Evolutionary conservation across 2,888 invertebrate species (phyloP).

Genomic region (Hyles lineata): DNA sequence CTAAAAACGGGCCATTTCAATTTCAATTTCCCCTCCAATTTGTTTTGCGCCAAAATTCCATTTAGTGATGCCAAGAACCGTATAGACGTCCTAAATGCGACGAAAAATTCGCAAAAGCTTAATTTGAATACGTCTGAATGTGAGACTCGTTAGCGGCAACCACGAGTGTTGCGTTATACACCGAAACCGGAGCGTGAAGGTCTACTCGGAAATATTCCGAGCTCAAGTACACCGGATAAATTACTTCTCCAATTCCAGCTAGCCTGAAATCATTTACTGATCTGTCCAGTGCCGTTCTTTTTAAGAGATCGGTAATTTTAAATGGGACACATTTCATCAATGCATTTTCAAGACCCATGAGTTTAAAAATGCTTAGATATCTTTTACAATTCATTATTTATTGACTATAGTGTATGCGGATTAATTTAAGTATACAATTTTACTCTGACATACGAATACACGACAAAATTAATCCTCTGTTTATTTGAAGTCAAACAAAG

Average conservation of each 20-base stretch:
- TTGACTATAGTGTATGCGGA: no score
- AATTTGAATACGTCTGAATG: constrained; percentile 69
- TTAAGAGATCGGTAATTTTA: no score
- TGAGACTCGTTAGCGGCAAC: constrained; percentile 51
- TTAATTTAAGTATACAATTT: no score
- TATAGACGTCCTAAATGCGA: constrained; percentile 50
- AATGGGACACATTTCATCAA: no score
- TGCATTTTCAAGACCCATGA: no score
- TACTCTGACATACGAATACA: no score
- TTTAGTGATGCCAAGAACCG: constrained; percentile 36
- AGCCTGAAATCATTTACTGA: neutral
- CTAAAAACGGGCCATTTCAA: constrained; percentile 37
- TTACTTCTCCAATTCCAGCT: neutral
- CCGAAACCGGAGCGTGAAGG: constrained; percentile 37
- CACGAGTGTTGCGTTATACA: constrained; percentile 31
- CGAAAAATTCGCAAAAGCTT: constrained; percentile 61
- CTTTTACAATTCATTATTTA: no score
- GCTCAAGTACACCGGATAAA: neutral
- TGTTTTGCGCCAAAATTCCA: constrained; percentile 48
- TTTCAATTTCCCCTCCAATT: constrained; percentile 49
- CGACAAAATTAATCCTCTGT: no score
- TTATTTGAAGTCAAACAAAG: no score
- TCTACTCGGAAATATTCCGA: constrained; percentile 27
- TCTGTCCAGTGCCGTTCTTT: no score
- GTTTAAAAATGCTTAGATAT: no score